phyloP scores from a whole-genome alignment of 2,113 vertebrate genomes.

The Grammomys surdaster region DNA sequence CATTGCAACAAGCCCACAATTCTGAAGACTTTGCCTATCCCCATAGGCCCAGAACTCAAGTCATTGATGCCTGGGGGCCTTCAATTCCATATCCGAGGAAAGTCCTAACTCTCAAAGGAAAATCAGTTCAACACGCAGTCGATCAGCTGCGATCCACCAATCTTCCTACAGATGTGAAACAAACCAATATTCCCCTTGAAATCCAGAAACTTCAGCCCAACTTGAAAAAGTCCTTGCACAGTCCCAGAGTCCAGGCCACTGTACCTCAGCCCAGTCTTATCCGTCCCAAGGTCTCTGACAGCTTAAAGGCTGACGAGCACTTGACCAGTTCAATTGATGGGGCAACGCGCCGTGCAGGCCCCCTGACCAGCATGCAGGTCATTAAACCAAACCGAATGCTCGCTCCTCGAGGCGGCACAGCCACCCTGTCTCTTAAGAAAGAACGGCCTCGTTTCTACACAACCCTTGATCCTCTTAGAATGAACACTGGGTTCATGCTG shows the following conservation, averaged over 20 bases:
- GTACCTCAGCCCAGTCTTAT: constrained; percentile 78
- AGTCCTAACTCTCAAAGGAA: neutral
- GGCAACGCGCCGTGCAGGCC: neutral
- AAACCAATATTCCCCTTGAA: constrained; percentile 78
- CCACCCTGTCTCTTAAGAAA: neutral
- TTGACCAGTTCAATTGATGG: accelerated
- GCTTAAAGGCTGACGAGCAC: neutral
- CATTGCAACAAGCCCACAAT: constrained; percentile 78
- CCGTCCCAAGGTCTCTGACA: constrained; percentile 60
- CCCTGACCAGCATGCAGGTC: constrained; percentile 67
- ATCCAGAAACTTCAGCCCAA: constrained; percentile 81
- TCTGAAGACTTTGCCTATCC: constrained; percentile 73
- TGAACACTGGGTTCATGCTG: constrained; percentile 82
- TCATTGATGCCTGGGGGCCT: constrained; percentile 83
- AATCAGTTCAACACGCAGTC: constrained; percentile 4
- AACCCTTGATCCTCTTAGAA: constrained; percentile 65
- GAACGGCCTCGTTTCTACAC: neutral
- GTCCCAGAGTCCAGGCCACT: constrained; percentile 78
- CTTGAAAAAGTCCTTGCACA: constrained; percentile 78
- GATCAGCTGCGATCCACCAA: constrained; percentile 6
- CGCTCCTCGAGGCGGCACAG: neutral
- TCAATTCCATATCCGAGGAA: neutral
- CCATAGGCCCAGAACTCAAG: constrained; percentile 64
- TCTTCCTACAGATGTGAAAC: constrained; percentile 59
- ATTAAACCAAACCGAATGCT: constrained; percentile 39